Evolutionary conservation across 2,113 vertebrate genomes (phyloP), one percentile per base, ranked within the genome.

Genomic region (Dolichotis patagonum): DNA sequence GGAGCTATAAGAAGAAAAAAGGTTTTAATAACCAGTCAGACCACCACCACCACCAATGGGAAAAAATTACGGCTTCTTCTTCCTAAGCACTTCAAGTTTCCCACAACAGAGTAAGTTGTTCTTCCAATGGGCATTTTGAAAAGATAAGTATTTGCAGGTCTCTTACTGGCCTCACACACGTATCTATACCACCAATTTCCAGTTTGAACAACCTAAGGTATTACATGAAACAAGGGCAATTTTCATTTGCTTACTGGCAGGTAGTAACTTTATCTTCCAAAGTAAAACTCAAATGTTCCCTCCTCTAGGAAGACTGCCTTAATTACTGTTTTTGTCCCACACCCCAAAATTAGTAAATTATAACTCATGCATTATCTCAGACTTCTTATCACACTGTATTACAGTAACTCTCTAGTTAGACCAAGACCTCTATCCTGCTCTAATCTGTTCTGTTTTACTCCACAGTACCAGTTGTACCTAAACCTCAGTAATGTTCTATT

Each of bases 221-320:
- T 60, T 69, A 52, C 5, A 9, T 56, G 77, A 90, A 73, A 58
- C 41, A 12, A 60, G 14, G 32, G 81, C 80, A 67, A 17, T 58
- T 88, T 71, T 69, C 82, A 82, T 8, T 58, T 86, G 94, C 49
- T 35, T 69, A 49, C 12, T 54, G 30, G 8, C 35, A 78, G 56
- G 20, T 8, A 78, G 14, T 12, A 89, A 52, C 46, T 82, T 54
- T 38, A 86, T 85, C 63, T 35, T 92, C 92, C 80, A 94, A 63
- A 67, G 43, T 24, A 49, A 71, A 90, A 67, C 41, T 86, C 91
- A 88, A 95, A 84, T 38, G 43, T 56, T 14, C 90, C 35, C 52
- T 95, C 56, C 32, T 78, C 67, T 87, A 22, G 73, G 54, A 96
- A 94, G 43, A 24, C 60, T 94, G 85, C 17, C 7, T 46, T 49